Conservation (phyloP, 2,797 vertebrate genomes). For the Valencia hispanica region DNA sequence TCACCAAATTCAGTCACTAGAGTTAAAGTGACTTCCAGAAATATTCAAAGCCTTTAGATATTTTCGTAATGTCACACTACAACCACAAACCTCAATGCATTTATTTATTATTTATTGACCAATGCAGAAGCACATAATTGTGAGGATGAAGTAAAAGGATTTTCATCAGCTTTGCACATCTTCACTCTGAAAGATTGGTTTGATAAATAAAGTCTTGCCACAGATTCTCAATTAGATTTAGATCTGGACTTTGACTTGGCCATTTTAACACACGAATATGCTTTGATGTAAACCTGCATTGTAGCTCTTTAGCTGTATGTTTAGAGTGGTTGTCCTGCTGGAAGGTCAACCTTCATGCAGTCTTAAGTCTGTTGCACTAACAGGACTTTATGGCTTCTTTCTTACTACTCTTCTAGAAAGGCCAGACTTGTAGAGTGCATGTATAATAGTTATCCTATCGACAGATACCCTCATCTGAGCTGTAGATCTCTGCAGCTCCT, state of each 20-base stretch:
- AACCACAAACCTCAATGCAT: background rate
- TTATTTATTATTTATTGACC: background rate
- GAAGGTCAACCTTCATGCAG: too few species aligned
- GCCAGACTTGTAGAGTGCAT: background rate
- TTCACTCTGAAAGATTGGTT: too few species aligned
- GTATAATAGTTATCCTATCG: too few species aligned
- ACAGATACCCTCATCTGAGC: background rate
- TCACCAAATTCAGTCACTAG: background rate
- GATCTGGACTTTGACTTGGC: too few species aligned
- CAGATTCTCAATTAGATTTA: too few species aligned
- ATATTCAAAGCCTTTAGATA: too few species aligned
- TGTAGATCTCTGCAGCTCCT: background rate
- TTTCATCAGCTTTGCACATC: too few species aligned
- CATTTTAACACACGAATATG: background rate
- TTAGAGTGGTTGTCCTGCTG: background rate
- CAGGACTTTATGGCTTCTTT: background rate
- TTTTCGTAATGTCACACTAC: background rate
- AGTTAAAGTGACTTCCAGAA: background rate
- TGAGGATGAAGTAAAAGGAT: too few species aligned
- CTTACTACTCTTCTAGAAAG: background rate
- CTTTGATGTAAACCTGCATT: background rate
- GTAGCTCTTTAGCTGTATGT: background rate
- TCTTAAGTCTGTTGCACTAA: too few species aligned
- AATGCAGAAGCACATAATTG: background rate
- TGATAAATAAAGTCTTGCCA: too few species aligned